Evolutionary conservation across 2,113 vertebrate genomes (phyloP).

Genomic region (Nipponia nippon): DNA sequence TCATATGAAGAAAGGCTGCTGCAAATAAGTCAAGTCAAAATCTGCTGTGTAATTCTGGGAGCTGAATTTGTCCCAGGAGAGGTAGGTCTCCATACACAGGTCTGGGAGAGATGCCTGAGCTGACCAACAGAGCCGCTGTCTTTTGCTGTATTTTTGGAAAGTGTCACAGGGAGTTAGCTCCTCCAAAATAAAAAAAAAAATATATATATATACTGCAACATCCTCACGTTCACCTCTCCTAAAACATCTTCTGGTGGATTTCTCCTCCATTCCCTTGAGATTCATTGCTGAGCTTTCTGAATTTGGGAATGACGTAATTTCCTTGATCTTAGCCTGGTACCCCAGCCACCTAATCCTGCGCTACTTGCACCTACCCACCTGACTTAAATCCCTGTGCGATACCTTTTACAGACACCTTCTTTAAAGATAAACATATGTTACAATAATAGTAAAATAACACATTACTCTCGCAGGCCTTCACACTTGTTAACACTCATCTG

Average conservation of each 20-base stretch:
- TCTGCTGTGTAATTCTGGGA: not conserved
- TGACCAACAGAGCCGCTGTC: not conserved
- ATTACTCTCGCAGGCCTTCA: slow-evolving; percentile 19
- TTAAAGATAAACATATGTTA: slow-evolving; percentile 68
- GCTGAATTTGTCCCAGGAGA: not conserved
- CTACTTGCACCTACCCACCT: slow-evolving; percentile 49
- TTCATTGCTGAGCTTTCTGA: not conserved
- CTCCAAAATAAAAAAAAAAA: not conserved
- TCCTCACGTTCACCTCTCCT: not conserved
- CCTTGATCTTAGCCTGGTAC: not conserved
- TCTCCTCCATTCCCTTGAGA: not conserved
- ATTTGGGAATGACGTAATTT: not conserved
- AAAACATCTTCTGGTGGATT: not conserved
- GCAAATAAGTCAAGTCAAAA: not conserved
- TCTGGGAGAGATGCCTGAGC: not conserved
- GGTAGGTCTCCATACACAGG: accelerated
- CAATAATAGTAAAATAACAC: slow-evolving; percentile 55
- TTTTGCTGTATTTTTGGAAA: not conserved
- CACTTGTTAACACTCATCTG: slow-evolving; percentile 63
- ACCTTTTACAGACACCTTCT: slow-evolving; percentile 42
- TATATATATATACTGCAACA: not conserved
- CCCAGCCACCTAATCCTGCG: slow-evolving; percentile 29
- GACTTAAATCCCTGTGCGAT: slow-evolving; percentile 3
- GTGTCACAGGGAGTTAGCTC: not conserved
- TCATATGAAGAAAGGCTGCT: not conserved